A percentile compares a stretch with the other conserved stretches of the same genome.
Conservation (phyloP, 2,113 vertebrate species). For the Sceloporus tristichus region DNA sequence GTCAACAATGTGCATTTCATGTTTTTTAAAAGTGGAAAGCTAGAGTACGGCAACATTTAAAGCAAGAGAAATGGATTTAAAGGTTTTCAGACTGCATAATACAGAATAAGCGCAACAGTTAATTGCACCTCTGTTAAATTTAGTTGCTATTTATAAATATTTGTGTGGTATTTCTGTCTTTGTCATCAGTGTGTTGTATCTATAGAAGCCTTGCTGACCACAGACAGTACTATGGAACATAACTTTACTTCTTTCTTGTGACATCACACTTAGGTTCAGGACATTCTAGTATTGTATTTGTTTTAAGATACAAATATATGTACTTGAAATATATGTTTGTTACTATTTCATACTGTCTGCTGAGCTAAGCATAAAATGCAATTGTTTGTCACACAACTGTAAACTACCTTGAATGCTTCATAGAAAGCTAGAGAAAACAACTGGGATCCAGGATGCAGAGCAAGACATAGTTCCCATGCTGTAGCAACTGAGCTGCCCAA, state of each 20-base stretch:
- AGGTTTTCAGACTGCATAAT: not conserved
- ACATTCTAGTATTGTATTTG: not conserved
- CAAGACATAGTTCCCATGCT: no score
- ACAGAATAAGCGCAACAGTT: not conserved
- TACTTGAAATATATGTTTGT: no score
- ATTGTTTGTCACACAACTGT: no score
- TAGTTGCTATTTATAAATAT: no score
- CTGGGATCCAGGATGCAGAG: no score
- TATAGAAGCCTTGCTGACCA: not conserved
- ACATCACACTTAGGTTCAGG: not conserved
- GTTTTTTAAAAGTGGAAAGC: constrained; percentile 15
- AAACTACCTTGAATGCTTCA: no score
- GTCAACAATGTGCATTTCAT: not conserved
- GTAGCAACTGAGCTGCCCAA: no score
- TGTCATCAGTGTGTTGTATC: not conserved
- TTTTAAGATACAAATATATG: not conserved
- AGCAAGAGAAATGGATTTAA: constrained; percentile 2
- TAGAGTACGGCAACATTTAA: not conserved
- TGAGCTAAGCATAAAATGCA: no score
- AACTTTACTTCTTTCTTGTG: not conserved
- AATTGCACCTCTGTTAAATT: not conserved
- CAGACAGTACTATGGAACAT: not conserved
- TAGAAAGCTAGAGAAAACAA: no score
- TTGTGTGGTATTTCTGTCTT: not conserved
- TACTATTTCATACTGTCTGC: no score